Percentiles rank a stretch among this genome's conserved stretches.
These are phyloP conservation scores for Siniperca scherzeri DNA, from an alignment of 2,797 vertebrate species.

Conservation along the genomic window DNA sequence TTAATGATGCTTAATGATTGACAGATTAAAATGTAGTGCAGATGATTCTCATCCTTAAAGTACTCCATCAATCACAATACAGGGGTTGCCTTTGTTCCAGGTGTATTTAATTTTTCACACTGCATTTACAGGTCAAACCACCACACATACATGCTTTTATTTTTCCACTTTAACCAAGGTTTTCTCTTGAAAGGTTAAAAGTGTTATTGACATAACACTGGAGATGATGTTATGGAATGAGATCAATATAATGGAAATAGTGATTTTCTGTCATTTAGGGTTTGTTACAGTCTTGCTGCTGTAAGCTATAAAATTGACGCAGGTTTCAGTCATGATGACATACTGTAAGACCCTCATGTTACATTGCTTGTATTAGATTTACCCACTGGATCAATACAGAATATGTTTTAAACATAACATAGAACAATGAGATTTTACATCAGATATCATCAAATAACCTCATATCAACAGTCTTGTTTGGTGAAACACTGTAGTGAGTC, in stretches of 20 bases:
- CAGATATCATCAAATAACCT: background rate
- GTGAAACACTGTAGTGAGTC: background rate
- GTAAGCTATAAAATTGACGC: conserved; percentile 43
- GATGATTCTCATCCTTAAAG: conserved; percentile 14
- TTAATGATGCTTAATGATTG: conserved; percentile 40
- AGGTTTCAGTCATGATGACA: conserved; percentile 38
- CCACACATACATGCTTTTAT: background rate
- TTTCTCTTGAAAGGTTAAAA: conserved; percentile 20
- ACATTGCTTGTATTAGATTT: conserved; percentile 12
- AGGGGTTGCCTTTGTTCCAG: conserved; percentile 20
- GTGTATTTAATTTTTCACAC: conserved; percentile 9
- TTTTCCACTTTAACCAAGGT: background rate
- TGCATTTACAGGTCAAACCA: background rate
- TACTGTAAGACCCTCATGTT: conserved; percentile 28
- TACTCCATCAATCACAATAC: conserved; percentile 32
- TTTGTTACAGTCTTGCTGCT: conserved; percentile 46
- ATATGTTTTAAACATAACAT: conserved; percentile 18
- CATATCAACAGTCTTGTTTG: background rate
- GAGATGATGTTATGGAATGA: conserved; percentile 35
- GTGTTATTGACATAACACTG: conserved; percentile 39
- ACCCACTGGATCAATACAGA: conserved; percentile 49
- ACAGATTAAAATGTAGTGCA: conserved; percentile 36
- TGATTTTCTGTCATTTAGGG: conserved; percentile 65
- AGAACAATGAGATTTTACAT: conserved; percentile 10
- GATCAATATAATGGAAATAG: conserved; percentile 61